phyloP scores from a whole-genome alignment of 2,888 invertebrate genomes.

The Polymixis lichenea region DNA sequence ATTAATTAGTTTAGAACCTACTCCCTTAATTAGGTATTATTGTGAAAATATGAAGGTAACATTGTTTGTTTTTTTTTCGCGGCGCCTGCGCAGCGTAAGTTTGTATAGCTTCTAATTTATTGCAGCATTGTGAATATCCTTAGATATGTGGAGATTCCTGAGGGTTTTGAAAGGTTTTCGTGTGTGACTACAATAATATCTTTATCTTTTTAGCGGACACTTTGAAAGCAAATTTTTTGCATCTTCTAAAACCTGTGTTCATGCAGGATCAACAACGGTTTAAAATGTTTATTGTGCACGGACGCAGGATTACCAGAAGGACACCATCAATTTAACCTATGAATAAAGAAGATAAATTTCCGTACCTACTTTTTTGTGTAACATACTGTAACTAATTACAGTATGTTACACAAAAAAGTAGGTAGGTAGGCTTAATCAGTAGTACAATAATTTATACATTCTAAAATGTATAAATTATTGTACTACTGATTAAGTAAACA shows the following conservation, averaged over 20 bases:
- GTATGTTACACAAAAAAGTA: too few species aligned
- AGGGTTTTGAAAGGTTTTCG: neutral
- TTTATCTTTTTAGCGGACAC: neutral
- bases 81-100: neutral
- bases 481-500: neutral
- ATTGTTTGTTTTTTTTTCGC: neutral
- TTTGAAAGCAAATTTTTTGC: neutral
- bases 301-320: neutral
- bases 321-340: neutral
- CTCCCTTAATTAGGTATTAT: constrained; percentile 15
- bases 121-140: neutral
- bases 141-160: neutral
- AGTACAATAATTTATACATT: neutral
- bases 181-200: neutral
- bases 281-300: neutral
- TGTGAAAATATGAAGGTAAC: neutral
- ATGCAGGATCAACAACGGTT: too few species aligned
- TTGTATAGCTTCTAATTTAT: neutral
- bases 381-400: neutral
- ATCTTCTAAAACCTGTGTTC: neutral
- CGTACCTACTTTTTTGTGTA: neutral
- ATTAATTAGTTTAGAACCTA: constrained; percentile 70
- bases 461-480: neutral
- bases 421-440: neutral
- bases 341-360: neutral